A percentile compares a stretch with the other conserved stretches of the same genome.
Conservation (phyloP, 2,113 vertebrate species). For the Phalacrocorax brasilianus region DNA sequence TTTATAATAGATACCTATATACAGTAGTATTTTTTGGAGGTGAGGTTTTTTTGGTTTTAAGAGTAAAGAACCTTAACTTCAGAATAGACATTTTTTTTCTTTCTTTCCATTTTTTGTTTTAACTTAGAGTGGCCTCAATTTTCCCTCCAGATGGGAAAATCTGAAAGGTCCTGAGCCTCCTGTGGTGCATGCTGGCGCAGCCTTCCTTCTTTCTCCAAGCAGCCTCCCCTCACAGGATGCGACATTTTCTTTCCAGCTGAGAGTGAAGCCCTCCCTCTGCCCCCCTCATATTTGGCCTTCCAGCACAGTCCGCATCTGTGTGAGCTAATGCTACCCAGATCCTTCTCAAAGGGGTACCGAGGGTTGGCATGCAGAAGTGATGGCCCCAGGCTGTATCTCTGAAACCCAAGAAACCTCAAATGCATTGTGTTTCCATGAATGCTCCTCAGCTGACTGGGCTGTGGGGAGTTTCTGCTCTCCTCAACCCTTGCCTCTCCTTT, state of each 20-base stretch:
- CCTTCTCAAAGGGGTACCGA: neutral
- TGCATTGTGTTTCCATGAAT: constrained; percentile 31
- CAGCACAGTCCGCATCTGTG: neutral
- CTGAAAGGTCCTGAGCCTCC: neutral
- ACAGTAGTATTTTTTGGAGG: neutral
- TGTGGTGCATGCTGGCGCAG: neutral
- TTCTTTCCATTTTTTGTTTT: neutral
- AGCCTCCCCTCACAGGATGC: neutral
- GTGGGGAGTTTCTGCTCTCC: neutral
- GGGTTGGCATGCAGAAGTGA: neutral
- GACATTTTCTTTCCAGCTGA: neutral
- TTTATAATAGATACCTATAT: neutral
- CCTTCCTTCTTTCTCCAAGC: neutral
- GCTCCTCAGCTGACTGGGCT: constrained; percentile 18
- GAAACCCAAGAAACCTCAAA: constrained; percentile 38
- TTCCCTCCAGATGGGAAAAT: constrained; percentile 25
- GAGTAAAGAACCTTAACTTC: neutral
- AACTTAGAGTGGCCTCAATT: neutral
- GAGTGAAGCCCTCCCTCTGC: accelerated
- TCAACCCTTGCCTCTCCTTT: neutral
- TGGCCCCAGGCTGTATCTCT: neutral
- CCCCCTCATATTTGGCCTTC: neutral
- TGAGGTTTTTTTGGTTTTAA: neutral
- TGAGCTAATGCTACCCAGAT: constrained; percentile 33
- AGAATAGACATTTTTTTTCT: neutral